Conservation (phyloP, 1,140 invertebrate species). For the Tribolium madens region DNA sequence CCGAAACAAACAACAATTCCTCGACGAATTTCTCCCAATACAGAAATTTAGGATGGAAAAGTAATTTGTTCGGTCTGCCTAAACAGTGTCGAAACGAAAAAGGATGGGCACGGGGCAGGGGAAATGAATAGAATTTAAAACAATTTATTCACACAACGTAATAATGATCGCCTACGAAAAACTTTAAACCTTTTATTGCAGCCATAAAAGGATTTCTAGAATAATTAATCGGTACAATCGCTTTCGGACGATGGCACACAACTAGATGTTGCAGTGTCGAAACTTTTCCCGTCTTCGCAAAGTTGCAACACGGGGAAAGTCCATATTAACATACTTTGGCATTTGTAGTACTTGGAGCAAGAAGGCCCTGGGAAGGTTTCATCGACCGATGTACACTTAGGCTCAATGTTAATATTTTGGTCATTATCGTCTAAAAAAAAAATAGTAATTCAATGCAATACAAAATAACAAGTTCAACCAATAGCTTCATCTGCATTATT, state of each 20-base stretch:
- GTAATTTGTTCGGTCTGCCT: conserved; percentile 36
- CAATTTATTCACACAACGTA: conserved; percentile 15
- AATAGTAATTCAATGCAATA: too few relatives aligned
- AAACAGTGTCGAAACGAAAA: conserved; percentile 35
- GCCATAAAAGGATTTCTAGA: neutral
- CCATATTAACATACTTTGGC: neutral
- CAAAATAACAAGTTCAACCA: too few relatives aligned
- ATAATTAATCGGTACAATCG: conserved; percentile 24
- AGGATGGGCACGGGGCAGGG: conserved; percentile 22
- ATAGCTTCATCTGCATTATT: too few relatives aligned
- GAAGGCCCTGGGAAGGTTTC: neutral
- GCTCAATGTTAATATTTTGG: neutral
- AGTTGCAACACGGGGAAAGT: too few relatives aligned
- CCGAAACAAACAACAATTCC: conserved; percentile 35
- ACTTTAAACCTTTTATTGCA: conserved; percentile 22
- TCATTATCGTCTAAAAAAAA: neutral
- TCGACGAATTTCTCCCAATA: conserved; percentile 32
- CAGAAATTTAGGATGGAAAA: conserved; percentile 36
- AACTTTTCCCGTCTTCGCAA: neutral
- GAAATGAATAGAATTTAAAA: conserved; percentile 31
- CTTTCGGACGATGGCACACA: conserved; percentile 5
- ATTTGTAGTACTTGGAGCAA: neutral
- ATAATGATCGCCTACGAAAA: neutral
- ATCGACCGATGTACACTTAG: neutral
- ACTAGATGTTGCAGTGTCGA: neutral